These are phyloP conservation scores for Phortica variegata DNA, from an alignment of 1,140 invertebrate species.

Conservation along the genomic window DNA sequence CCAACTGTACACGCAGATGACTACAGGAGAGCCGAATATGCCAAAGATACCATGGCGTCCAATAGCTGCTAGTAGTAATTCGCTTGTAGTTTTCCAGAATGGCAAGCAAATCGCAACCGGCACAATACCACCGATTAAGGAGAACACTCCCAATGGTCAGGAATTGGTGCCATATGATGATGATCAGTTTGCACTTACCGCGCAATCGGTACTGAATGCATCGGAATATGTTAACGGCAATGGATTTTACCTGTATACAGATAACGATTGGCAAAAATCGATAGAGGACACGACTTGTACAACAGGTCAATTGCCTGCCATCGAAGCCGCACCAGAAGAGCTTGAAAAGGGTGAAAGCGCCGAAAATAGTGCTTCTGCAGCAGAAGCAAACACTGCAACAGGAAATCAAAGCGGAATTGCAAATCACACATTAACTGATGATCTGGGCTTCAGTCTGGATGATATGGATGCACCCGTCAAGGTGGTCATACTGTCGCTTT, in stretches of 20 bases:
- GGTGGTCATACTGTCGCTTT: conserved; percentile 68
- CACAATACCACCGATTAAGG: conserved; percentile 17
- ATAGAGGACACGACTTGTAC: conserved; percentile 24
- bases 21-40: conserved; percentile 47
- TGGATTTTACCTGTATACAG: conserved; percentile 67
- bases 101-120: conserved; percentile 33
- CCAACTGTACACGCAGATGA: conserved; percentile 38
- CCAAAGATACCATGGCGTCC: conserved; percentile 72
- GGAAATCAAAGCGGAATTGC: conserved; percentile 6
- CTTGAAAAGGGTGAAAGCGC: conserved; percentile 9
- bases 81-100: conserved; percentile 39
- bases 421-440: conserved; percentile 43
- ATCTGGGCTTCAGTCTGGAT: conserved; percentile 44
- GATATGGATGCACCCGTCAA: conserved; percentile 61
- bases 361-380: too few species aligned
- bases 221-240: conserved; percentile 73
- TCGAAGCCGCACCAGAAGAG: conserved; percentile 14
- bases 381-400: not conserved
- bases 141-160: conserved; percentile 18
- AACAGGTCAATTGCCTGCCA: conserved; percentile 12
- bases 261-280: conserved; percentile 43
- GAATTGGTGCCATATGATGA: conserved; percentile 47
- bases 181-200: conserved; percentile 59
- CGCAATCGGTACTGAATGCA: conserved; percentile 68
- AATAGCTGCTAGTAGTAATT: conserved; percentile 59